Evolutionary conservation across 2,113 vertebrate genomes (phyloP).

Genomic region (Gobius niger): DNA sequence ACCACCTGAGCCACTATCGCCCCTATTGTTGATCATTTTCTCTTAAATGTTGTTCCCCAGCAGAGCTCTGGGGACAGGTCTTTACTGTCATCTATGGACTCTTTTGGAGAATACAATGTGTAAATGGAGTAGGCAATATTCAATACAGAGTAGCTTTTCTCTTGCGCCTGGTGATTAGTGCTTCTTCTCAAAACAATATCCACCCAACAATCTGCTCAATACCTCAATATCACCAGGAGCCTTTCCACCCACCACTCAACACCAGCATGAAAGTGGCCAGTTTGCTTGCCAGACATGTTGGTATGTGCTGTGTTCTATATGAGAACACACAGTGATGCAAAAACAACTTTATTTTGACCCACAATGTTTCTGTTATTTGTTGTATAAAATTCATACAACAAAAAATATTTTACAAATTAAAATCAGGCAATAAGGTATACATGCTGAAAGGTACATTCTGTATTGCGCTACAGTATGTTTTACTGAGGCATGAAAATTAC

Average conservation of each 20-base stretch:
- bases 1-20: no score
- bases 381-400: no score
- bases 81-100: background rate
- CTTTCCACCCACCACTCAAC: background rate
- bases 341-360: slow-evolving; percentile 31
- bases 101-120: background rate
- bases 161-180: background rate
- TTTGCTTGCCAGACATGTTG: slow-evolving; percentile 45
- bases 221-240: background rate
- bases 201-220: background rate
- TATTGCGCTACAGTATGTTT: no score
- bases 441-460: no score
- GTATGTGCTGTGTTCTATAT: slow-evolving; percentile 34
- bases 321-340: slow-evolving; percentile 33
- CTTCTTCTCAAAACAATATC: background rate
- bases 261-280: background rate
- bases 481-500: no score
- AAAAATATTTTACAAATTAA: no score
- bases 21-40: no score
- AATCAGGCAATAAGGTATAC: no score
- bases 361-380: slow-evolving; percentile 37
- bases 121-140: background rate
- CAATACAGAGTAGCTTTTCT: background rate
- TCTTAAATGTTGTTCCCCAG: no score
- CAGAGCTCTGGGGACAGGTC: no score